Conservation (phyloP, 2,797 vertebrate species). For the Perdix hodgsoniae region DNA sequence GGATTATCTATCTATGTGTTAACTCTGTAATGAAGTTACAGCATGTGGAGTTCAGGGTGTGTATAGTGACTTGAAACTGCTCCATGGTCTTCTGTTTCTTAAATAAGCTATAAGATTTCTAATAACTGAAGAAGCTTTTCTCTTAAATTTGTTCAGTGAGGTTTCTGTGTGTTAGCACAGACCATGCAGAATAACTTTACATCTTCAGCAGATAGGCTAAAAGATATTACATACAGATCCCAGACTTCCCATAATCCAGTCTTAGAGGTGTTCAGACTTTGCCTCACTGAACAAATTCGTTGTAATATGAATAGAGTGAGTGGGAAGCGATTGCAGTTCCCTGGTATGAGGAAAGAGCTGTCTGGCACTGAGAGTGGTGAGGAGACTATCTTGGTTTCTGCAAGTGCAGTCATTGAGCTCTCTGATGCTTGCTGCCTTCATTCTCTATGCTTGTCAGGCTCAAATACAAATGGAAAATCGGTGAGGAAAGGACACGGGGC, state of each 20-base stretch:
- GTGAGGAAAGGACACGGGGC: neutral
- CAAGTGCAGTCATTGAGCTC: neutral
- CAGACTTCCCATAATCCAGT: neutral
- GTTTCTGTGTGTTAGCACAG: fast-evolving
- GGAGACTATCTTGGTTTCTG: neutral
- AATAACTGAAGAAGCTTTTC: neutral
- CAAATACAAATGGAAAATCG: neutral
- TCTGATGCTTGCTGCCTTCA: neutral
- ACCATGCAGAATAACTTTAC: neutral
- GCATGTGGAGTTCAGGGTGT: neutral
- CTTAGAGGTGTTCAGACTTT: neutral
- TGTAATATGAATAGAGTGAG: neutral
- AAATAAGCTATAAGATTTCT: neutral
- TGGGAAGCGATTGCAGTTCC: neutral
- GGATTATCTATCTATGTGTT: neutral
- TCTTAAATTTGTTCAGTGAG: neutral
- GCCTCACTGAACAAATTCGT: neutral
- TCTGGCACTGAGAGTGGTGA: neutral
- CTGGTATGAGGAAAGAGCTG: neutral
- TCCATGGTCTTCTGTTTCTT: neutral
- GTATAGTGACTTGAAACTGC: neutral
- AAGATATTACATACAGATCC: neutral
- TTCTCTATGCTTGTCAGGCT: neutral
- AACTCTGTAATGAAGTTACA: slow-evolving; percentile 18
- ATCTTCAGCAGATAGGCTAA: neutral